Percentiles rank a stretch among this genome's conserved stretches.
Evolutionary conservation across 2,113 vertebrate genomes (phyloP).

Genomic region (Bagarius yarrelli): DNA sequence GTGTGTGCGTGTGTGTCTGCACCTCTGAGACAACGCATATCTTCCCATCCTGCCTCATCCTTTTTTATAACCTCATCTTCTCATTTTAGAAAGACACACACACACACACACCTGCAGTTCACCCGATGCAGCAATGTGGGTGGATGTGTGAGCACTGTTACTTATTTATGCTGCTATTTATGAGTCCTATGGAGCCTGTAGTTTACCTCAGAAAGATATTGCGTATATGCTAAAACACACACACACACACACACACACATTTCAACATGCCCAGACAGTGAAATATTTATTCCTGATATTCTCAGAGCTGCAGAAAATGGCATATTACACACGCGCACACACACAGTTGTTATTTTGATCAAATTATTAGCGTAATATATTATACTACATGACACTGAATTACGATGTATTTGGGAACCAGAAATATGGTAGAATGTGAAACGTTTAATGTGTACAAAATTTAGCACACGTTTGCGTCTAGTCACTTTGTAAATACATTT

Average conservation of each 20-base stretch:
- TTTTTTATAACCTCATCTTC: neutral
- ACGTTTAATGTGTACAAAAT: neutral
- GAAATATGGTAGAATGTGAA: neutral
- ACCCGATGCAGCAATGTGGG: slow-evolving; percentile 36
- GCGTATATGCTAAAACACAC: neutral
- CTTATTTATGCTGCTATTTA: slow-evolving; percentile 61
- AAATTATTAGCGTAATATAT: neutral
- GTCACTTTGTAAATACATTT: neutral
- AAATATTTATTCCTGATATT: slow-evolving; percentile 28
- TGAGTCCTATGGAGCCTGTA: slow-evolving; percentile 50
- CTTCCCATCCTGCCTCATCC: slow-evolving; percentile 3
- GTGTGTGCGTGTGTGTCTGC: neutral
- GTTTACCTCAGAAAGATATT: neutral
- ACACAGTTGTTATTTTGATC: neutral
- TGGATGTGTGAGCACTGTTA: slow-evolving; percentile 54
- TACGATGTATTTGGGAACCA: neutral
- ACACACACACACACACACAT: neutral
- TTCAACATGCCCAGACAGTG: neutral
- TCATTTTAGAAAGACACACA: neutral
- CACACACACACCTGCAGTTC: neutral
- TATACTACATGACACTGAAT: neutral
- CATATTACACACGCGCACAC: slow-evolving; percentile 17
- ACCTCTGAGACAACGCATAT: neutral
- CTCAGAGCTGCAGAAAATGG: slow-evolving; percentile 4
- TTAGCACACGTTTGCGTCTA: neutral